A percentile compares a stretch with the other conserved stretches of the same genome.
Evolutionary conservation across 2,113 vertebrate genomes (phyloP).

Genomic region (Pseudopodoces humilis): DNA sequence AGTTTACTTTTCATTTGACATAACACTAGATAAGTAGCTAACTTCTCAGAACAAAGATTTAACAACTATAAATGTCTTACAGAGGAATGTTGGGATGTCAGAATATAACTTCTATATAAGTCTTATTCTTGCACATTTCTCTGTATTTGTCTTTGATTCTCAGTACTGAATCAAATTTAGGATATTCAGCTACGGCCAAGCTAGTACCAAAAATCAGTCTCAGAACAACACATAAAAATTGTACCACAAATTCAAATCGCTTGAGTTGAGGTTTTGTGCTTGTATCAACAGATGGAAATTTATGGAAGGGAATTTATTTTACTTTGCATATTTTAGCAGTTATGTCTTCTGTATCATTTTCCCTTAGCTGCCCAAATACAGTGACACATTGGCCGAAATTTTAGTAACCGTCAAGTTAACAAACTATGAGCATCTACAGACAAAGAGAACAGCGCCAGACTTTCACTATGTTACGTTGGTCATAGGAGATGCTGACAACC

Average conservation of each 20-base stretch:
- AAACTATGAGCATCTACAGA: conserved; percentile 86
- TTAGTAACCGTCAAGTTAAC: conserved; percentile 84
- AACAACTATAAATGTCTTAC: not conserved
- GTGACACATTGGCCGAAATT: conserved; percentile 82
- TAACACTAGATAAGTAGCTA: not conserved
- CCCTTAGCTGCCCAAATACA: conserved; percentile 85
- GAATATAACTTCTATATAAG: not conserved
- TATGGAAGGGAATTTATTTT: not conserved
- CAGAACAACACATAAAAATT: not conserved
- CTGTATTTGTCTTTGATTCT: not conserved
- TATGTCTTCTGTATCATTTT: conserved; percentile 7
- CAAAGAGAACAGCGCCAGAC: conserved; percentile 86
- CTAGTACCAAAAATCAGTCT: not conserved
- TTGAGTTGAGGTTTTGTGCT: not conserved
- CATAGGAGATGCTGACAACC: conserved; percentile 90
- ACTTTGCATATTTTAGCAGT: conserved; percentile 3
- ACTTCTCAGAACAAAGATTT: not conserved
- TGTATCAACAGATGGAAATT: not conserved
- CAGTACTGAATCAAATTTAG: not conserved
- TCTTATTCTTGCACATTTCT: not conserved
- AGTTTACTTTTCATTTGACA: not conserved
- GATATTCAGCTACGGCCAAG: not conserved
- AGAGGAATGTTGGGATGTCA: not conserved
- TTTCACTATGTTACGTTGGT: conserved; percentile 85
- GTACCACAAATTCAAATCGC: not conserved